Base-by-base conservation (phyloP, 2,797 vertebrate genomes). In the Tokudaia muenninki region DNA sequence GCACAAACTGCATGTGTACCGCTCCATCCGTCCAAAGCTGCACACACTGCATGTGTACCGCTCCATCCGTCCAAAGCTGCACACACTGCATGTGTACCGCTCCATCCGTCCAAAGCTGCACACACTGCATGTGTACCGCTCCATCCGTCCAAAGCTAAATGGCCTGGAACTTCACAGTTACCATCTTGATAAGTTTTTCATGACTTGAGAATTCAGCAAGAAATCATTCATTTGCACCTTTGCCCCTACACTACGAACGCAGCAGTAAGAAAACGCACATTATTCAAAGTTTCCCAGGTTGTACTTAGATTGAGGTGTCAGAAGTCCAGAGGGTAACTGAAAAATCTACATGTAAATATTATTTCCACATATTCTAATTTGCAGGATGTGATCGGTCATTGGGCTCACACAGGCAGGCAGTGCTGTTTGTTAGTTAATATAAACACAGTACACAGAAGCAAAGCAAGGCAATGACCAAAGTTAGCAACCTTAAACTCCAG, bases 61-160 rank as follows among this genome's bases (percentile, higher is more conserved):
- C n/a, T n/a, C n/a, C n/a, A n/a, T n/a, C n/a, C n/a, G n/a, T n/a
- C n/a, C n/a, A n/a, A n/a, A n/a, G 97, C 96, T 96, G 3, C 96
- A 90, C 84, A 59, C 34, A n/a, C 91, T 93, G 78, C 84, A 55
- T n/a, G n/a, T n/a, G n/a, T n/a, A n/a, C n/a, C n/a, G n/a, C n/a
- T n/a, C 57, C 59, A 61, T 61, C 59, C 7, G 22, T 24, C 22
- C 57, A 21, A 59, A 59, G 21, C 57, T 59, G 57, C 57, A 24
- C 22, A 24, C 37, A 37, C 91, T 92, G 78, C 84, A 59, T 19
- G 91, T 87, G 97, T 94, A 82, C 72, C 96, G 93, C 87, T 89
- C 80, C 77, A 88, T 96, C 95, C 92, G 95, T 97, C 97, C 57
- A 81, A 72, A 94, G 94, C 83, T 52, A 80, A 95, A 92, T 93